A percentile compares a stretch with the other conserved stretches of the same genome.
These are phyloP conservation scores for Ammodytes marinus DNA, from an alignment of 2,113 vertebrate species.

Conservation along the genomic window DNA sequence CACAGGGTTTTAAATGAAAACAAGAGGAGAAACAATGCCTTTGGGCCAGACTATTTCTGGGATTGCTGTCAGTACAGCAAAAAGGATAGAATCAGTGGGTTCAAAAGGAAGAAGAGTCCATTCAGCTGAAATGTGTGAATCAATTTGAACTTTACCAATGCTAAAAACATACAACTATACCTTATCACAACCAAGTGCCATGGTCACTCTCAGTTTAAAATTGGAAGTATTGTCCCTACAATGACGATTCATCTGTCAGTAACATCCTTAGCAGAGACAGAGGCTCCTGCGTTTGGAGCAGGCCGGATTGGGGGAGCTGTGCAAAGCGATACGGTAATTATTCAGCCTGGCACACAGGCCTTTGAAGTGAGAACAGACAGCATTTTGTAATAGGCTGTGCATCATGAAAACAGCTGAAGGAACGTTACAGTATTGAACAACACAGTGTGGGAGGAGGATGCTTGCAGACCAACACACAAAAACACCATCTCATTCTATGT, in stretches of 20 bases:
- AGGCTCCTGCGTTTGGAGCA: too few species aligned
- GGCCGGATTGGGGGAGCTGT: slow-evolving; percentile 22
- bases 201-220: slow-evolving; percentile 9
- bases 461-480: slow-evolving; percentile 1
- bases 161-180: not conserved
- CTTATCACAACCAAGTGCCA: not conserved
- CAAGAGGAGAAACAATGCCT: not conserved
- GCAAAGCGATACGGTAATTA: slow-evolving; percentile 43
- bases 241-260: slow-evolving; percentile 44
- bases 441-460: slow-evolving; percentile 6
- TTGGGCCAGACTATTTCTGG: not conserved
- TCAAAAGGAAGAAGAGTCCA: not conserved
- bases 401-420: slow-evolving; percentile 32
- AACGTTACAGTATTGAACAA: slow-evolving; percentile 25
- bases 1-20: slow-evolving; percentile 10
- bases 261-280: slow-evolving; percentile 46
- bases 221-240: slow-evolving; percentile 6
- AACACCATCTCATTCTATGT: not conserved
- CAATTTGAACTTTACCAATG: not conserved
- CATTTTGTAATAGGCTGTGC: slow-evolving; percentile 59
- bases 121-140: slow-evolving; percentile 5
- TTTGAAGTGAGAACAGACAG: slow-evolving; percentile 68
- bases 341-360: slow-evolving; percentile 47
- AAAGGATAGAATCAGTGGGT: not conserved
- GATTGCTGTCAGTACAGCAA: not conserved